Conservation (phyloP, 2,797 vertebrate species). For the Psittacula echo region DNA sequence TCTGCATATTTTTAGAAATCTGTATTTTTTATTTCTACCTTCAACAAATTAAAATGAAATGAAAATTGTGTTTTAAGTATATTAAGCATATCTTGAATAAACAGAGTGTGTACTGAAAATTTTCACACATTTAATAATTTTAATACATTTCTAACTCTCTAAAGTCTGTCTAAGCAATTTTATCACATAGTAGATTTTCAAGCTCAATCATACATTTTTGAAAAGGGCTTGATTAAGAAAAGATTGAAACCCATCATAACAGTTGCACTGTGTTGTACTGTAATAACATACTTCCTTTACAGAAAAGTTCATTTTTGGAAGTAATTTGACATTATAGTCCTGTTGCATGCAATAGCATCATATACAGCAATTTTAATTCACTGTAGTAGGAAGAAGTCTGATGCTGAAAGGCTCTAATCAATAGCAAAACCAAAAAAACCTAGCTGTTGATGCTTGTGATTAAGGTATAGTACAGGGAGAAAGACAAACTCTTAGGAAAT, state of each 20-base stretch:
- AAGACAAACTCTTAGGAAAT: background rate
- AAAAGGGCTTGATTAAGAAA: constrained; percentile 11
- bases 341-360: background rate
- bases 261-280: background rate
- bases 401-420: background rate
- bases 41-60: background rate
- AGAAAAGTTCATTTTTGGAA: background rate
- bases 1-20: background rate
- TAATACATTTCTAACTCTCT: background rate
- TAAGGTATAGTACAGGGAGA: background rate
- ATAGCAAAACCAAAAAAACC: background rate
- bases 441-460: background rate
- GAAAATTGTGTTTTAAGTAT: background rate
- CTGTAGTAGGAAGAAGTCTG: background rate
- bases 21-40: background rate
- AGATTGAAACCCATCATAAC: background rate
- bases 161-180: background rate
- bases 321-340: background rate
- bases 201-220: background rate
- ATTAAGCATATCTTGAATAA: background rate
- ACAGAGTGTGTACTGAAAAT: background rate
- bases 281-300: background rate
- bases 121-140: background rate
- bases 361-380: background rate
- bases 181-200: background rate